A percentile compares a stretch with the other conserved stretches of the same genome.
Conservation (phyloP, 2,888 invertebrate genomes). For the Scelioninae gen. 1 region DNA sequence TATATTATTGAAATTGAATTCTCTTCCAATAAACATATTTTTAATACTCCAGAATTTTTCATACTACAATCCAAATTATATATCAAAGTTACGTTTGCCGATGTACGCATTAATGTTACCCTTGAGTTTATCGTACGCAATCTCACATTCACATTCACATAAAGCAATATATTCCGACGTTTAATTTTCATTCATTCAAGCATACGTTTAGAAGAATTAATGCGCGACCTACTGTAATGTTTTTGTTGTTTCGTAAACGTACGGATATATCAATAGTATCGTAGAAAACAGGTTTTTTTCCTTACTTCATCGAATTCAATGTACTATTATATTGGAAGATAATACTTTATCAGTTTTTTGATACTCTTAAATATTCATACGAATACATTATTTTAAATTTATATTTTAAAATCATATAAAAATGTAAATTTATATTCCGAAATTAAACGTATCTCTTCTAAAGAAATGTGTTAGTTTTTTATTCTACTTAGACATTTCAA, state of each 20-base stretch:
- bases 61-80: slow-evolving; percentile 44
- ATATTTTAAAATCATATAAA: too few species aligned
- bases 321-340: not conserved
- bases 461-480: too few species aligned
- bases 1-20: too few species aligned
- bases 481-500: too few species aligned
- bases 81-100: slow-evolving; percentile 24
- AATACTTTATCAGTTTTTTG: not conserved
- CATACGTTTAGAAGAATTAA: slow-evolving; percentile 45
- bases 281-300: slow-evolving; percentile 31
- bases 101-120: slow-evolving; percentile 58
- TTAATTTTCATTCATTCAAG: slow-evolving; percentile 64
- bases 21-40: not conserved
- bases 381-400: too few species aligned
- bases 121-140: slow-evolving; percentile 58
- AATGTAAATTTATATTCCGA: too few species aligned
- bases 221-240: slow-evolving; percentile 45
- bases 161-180: slow-evolving; percentile 52
- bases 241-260: slow-evolving; percentile 35
- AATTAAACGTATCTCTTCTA: too few species aligned
- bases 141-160: slow-evolving; percentile 42
- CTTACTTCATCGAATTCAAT: not conserved
- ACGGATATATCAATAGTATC: slow-evolving; percentile 19
- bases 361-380: not conserved
- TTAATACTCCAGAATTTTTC: slow-evolving; percentile 5